These are phyloP conservation scores for Chondrosia reniformis DNA, from an alignment of 37 sponge, comb jelly and placozoan genomes.

Conservation along the genomic window DNA sequence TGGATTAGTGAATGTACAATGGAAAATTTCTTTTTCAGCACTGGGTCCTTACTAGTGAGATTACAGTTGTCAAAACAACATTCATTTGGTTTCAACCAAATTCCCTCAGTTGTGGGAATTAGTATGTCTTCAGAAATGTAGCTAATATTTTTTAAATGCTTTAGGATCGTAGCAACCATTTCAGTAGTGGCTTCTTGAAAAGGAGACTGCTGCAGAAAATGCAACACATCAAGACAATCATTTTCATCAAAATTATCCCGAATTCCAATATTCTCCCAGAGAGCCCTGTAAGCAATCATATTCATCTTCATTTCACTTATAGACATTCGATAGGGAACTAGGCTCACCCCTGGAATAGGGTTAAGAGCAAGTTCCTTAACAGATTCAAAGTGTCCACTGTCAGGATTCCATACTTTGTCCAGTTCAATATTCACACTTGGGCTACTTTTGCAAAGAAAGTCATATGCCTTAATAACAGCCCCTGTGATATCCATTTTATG, in stretches of 20 bases:
- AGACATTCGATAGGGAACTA: not conserved
- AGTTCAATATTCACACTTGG: not conserved
- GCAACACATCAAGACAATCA: not conserved
- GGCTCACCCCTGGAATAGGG: not conserved
- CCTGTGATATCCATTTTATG: not conserved
- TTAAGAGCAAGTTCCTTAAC: not conserved
- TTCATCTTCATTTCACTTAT: not conserved
- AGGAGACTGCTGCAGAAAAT: not conserved
- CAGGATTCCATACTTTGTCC: not conserved
- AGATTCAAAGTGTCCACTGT: not conserved
- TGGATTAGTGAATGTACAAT: not conserved
- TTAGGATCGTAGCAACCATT: not conserved
- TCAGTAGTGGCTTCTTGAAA: not conserved
- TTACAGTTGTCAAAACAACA: conserved; percentile 53
- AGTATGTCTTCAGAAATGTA: not conserved
- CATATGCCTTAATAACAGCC: not conserved
- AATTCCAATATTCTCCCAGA: conserved; percentile 1
- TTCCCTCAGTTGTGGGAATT: not conserved
- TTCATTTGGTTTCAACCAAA: not conserved
- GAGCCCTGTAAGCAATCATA: not conserved
- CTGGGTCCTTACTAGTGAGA: not conserved
- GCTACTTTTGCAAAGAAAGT: not conserved
- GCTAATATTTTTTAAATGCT: not conserved
- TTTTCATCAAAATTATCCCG: not conserved
- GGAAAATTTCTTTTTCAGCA: not conserved